Percentiles rank a stretch among this genome's conserved stretches.
Evolutionary conservation across 2,888 invertebrate species (phyloP).

Genomic region (Furcula furcula): DNA sequence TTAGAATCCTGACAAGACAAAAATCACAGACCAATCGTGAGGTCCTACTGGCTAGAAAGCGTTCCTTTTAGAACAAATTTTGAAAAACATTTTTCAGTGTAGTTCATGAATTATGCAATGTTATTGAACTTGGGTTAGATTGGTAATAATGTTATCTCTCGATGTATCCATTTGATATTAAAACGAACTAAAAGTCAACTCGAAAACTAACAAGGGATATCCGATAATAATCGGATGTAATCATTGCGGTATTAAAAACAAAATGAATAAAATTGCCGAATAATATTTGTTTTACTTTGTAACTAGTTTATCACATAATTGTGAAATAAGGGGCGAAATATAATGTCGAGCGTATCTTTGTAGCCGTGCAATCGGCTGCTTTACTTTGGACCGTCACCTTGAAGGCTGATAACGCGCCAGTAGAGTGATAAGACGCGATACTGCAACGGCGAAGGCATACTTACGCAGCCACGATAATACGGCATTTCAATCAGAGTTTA

Average conservation of each 20-base stretch:
- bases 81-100: too few relatives aligned
- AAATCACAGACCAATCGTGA: too few relatives aligned
- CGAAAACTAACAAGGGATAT: too few relatives aligned
- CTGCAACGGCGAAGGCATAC: constrained; percentile 1
- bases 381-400: constrained; percentile 75
- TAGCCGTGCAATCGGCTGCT: constrained; percentile 55
- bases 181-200: too few relatives aligned
- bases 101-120: too few relatives aligned
- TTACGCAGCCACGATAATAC: not conserved
- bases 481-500: too few relatives aligned
- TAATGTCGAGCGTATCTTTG: constrained; percentile 47
- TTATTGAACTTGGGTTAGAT: constrained; percentile 29
- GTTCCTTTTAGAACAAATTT: too few relatives aligned
- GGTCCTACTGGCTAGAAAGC: too few relatives aligned
- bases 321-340: constrained; percentile 36
- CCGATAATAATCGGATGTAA: too few relatives aligned
- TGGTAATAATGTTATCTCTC: constrained; percentile 14
- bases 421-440: constrained; percentile 30
- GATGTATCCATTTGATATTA: too few relatives aligned
- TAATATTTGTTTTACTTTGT: not conserved
- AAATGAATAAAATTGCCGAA: not conserved
- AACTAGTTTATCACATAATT: constrained; percentile 10
- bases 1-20: too few relatives aligned
- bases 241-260: too few relatives aligned
- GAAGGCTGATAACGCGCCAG: constrained; percentile 63